These are phyloP conservation scores for Neuroterus valhalla DNA, from an alignment of 1,140 invertebrate species.

Conservation along the genomic window DNA sequence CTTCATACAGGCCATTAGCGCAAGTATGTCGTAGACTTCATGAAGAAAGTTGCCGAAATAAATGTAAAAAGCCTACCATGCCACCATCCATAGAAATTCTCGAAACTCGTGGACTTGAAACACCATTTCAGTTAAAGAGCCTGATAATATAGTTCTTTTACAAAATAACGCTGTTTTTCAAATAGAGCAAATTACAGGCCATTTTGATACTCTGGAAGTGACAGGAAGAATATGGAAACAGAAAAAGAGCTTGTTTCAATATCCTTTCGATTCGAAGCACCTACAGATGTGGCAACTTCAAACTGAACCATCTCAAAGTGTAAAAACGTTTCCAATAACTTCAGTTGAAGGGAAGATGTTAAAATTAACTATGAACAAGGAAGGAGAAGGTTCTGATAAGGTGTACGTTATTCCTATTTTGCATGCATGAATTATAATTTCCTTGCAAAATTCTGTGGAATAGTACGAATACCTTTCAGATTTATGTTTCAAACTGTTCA, in stretches of 20 bases:
- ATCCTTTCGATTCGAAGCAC: not conserved
- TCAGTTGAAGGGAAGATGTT: not conserved
- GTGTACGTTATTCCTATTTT: not conserved
- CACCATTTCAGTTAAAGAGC: not conserved
- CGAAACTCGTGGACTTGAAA: not conserved
- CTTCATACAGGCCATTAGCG: not conserved
- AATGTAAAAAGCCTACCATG: not conserved
- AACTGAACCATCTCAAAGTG: not conserved
- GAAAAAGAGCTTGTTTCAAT: not conserved
- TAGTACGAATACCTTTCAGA: too few relatives aligned
- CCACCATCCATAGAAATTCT: not conserved
- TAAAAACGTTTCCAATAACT: not conserved
- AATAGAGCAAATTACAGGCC: not conserved
- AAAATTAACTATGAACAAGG: not conserved
- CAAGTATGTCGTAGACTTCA: not conserved
- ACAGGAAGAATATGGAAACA: not conserved
- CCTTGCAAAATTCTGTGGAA: too few relatives aligned
- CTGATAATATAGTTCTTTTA: constrained; percentile 2
- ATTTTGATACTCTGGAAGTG: not conserved
- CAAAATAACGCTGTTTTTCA: not conserved
- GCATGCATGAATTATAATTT: not conserved
- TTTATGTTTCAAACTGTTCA: too few relatives aligned
- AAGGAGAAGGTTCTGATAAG: not conserved
- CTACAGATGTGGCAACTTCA: not conserved
- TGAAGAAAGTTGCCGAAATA: not conserved